A percentile compares a stretch with the other conserved stretches of the same genome.
Conservation (phyloP, 2,888 invertebrate species). For the Thecocarcelia acutangulata region DNA sequence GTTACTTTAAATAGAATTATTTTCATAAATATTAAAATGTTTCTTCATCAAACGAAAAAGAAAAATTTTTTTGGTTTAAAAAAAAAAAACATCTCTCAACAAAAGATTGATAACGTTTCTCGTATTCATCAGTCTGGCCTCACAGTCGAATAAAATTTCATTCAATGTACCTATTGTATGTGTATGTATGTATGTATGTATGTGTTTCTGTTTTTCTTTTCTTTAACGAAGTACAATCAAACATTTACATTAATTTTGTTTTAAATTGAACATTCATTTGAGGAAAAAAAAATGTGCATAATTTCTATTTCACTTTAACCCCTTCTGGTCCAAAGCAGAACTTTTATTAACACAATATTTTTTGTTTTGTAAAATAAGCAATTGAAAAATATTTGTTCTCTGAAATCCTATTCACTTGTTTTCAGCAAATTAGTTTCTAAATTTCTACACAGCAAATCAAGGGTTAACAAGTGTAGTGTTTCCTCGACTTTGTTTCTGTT, state of each 20-base stretch:
- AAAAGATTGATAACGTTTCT: constrained; percentile 12
- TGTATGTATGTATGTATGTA: neutral
- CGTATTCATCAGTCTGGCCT: constrained; percentile 9
- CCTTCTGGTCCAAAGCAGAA: neutral
- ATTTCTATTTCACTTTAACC: constrained; percentile 38
- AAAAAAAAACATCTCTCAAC: neutral
- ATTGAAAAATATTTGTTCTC: too few species aligned
- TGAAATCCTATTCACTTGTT: too few species aligned
- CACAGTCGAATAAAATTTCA: constrained; percentile 12
- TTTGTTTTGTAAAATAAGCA: too few species aligned
- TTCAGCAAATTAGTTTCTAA: too few species aligned
- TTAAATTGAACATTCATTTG: constrained; percentile 30
- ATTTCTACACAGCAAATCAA: neutral
- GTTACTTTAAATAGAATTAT: neutral
- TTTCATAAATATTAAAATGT: neutral
- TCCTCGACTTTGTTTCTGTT: neutral
- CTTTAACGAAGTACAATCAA: neutral
- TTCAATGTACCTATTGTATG: neutral
- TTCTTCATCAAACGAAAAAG: neutral
- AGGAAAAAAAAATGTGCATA: neutral
- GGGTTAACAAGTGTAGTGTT: constrained; percentile 2
- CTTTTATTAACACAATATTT: too few species aligned
- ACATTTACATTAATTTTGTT: constrained; percentile 2
- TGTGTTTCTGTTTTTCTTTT: neutral
- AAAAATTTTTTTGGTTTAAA: neutral